Evolutionary conservation across 2,888 invertebrate species (phyloP).

Genomic region (Parnassius glacialis): DNA sequence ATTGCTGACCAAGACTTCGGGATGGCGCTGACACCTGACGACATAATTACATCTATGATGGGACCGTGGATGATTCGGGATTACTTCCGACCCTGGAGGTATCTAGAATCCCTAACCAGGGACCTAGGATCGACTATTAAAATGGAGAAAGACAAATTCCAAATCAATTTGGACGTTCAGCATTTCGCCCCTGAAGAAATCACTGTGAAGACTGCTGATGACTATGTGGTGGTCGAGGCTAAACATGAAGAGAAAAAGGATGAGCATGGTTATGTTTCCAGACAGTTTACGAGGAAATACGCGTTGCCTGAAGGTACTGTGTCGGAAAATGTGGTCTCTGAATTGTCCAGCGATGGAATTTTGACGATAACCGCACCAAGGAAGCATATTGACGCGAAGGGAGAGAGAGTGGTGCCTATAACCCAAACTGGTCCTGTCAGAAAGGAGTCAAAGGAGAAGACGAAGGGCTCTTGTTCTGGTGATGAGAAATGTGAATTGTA

Average conservation of each 20-base stretch:
- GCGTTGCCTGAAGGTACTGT: conserved; percentile 87
- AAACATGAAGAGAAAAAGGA: conserved; percentile 89
- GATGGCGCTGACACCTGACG: conserved; percentile 56
- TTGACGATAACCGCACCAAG: conserved; percentile 84
- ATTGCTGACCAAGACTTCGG: conserved; percentile 58
- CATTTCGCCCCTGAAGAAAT: conserved; percentile 88
- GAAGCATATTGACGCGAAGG: conserved; percentile 43
- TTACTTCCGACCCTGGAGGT: conserved; percentile 61
- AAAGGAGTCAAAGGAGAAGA: conserved; percentile 48
- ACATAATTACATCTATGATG: conserved; percentile 51
- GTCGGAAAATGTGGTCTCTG: conserved; percentile 83
- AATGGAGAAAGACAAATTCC: conserved; percentile 82
- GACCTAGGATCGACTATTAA: conserved; percentile 77
- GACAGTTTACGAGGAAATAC: conserved; percentile 87
- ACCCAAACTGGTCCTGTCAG: conserved; percentile 80
- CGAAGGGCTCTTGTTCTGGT: conserved; percentile 6
- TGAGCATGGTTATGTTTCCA: conserved; percentile 85
- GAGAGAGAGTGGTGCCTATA: conserved; percentile 79
- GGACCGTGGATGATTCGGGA: conserved; percentile 49
- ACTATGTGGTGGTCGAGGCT: conserved; percentile 85
- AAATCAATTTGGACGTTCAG: conserved; percentile 86
- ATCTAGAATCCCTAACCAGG: conserved; percentile 59
- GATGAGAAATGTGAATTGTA: conserved; percentile 26
- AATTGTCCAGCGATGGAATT: conserved; percentile 87
- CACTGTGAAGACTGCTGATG: conserved; percentile 86